A percentile compares a stretch with the other conserved stretches of the same genome.
These are phyloP conservation scores for Myotis brandtii DNA, from an alignment of 2,113 vertebrate genomes.

Conservation along the genomic window DNA sequence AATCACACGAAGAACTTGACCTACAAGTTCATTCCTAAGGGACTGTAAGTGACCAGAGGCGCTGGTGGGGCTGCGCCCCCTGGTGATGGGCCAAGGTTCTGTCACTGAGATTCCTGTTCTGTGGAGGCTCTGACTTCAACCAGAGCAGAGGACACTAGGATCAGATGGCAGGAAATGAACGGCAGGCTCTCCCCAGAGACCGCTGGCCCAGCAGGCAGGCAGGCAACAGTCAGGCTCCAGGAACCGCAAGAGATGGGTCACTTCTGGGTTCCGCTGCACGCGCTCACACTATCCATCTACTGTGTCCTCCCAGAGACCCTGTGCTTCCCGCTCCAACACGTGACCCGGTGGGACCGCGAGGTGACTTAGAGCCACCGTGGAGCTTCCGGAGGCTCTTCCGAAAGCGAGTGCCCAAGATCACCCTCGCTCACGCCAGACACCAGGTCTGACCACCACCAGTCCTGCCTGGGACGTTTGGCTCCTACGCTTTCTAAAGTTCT, in stretches of 20 bases:
- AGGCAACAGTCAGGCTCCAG: background rate
- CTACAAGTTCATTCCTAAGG: background rate
- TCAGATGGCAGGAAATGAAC: background rate
- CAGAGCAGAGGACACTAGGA: background rate
- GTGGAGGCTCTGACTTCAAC: background rate
- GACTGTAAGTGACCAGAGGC: background rate
- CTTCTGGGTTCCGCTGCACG: fast-evolving
- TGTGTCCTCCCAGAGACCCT: background rate
- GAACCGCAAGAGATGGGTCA: background rate
- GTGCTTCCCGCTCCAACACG: background rate
- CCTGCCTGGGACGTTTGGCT: background rate
- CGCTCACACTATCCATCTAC: background rate
- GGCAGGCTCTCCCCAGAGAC: background rate
- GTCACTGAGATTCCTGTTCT: background rate
- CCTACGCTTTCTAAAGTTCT: background rate
- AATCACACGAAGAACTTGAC: background rate
- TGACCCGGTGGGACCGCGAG: background rate
- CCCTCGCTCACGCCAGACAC: background rate
- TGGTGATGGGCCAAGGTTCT: background rate
- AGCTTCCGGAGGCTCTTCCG: background rate
- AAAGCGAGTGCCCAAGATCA: background rate
- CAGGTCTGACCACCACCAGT: background rate
- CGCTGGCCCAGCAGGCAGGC: background rate
- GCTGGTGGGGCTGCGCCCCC: background rate
- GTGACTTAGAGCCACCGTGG: background rate